phyloP scores from a whole-genome alignment of 2,797 vertebrate species.

The Pseudomugil gertrudae region DNA sequence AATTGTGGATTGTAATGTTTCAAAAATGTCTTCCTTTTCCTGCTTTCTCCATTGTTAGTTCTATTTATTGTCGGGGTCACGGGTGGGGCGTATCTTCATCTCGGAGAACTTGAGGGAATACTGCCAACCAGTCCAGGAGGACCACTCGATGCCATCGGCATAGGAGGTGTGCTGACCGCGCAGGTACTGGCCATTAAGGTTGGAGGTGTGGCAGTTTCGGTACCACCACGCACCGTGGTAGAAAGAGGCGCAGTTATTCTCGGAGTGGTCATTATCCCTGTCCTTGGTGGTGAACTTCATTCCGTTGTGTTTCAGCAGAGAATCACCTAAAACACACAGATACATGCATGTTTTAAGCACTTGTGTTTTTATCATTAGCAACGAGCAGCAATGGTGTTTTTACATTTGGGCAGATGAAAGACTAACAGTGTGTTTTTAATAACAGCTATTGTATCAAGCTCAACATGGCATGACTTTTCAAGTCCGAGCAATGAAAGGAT shows the following conservation, averaged over 20 bases:
- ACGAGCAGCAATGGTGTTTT: neutral
- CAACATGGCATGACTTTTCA: slow-evolving; percentile 33
- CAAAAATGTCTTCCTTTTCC: slow-evolving; percentile 22
- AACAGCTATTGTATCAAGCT: slow-evolving; percentile 26
- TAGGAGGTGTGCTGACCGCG: slow-evolving; percentile 95
- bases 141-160: slow-evolving; percentile 96
- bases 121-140: slow-evolving; percentile 98
- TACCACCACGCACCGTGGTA: slow-evolving; percentile 99
- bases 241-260: slow-evolving; percentile 97
- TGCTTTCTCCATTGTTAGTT: slow-evolving; percentile 15
- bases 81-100: slow-evolving; percentile 94
- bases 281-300: slow-evolving; percentile 99
- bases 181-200: slow-evolving; percentile 97
- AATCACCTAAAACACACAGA: slow-evolving; percentile 81
- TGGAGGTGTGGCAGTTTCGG: slow-evolving; percentile 98
- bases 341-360: too few species aligned
- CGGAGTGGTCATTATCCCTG: slow-evolving; percentile 94
- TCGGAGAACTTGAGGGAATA: slow-evolving; percentile 97
- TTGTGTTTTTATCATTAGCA: neutral
- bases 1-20: slow-evolving; percentile 58
- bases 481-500: slow-evolving; percentile 39
- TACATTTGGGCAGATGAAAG: slow-evolving; percentile 4
- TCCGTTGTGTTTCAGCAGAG: slow-evolving; percentile 93
- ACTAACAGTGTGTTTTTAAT: neutral
- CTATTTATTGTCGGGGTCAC: slow-evolving; percentile 87